Conservation (phyloP, 2,888 invertebrate species). For the Oscheius sp. region DNA sequence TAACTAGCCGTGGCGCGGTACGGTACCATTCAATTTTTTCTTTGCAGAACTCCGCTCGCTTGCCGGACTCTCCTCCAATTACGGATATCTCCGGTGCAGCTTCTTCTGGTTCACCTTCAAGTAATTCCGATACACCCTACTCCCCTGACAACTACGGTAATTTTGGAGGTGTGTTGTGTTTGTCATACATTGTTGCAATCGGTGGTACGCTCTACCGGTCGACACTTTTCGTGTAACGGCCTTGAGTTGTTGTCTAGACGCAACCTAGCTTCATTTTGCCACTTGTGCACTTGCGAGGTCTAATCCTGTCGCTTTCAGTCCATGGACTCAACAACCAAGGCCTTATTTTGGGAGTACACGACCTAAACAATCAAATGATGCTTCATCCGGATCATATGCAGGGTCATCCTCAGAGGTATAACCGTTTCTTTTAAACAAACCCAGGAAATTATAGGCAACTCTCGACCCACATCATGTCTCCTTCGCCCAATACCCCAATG, state of each 20-base stretch:
- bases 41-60: constrained; percentile 39
- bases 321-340: constrained; percentile 49
- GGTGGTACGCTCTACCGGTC: neutral
- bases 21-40: neutral
- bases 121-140: constrained; percentile 68
- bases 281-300: neutral
- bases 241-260: constrained; percentile 31
- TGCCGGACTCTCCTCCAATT: constrained; percentile 71
- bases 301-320: constrained; percentile 22
- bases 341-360: constrained; percentile 51
- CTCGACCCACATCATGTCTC: constrained; percentile 31
- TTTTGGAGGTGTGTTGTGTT: constrained; percentile 44
- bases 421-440: neutral
- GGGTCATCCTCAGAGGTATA: constrained; percentile 27
- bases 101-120: constrained; percentile 66
- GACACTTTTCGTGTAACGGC: constrained; percentile 25
- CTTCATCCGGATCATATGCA: constrained; percentile 38
- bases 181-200: constrained; percentile 14
- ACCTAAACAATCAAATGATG: constrained; percentile 37
- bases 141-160: constrained; percentile 65
- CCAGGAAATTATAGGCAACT: constrained; percentile 29
- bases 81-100: constrained; percentile 68
- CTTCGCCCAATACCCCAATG: constrained; percentile 35
- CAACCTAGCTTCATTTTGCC: neutral
- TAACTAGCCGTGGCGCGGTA: neutral